Evolutionary conservation across 2,888 invertebrate genomes (phyloP).

Genomic region (Torymus auratus): DNA sequence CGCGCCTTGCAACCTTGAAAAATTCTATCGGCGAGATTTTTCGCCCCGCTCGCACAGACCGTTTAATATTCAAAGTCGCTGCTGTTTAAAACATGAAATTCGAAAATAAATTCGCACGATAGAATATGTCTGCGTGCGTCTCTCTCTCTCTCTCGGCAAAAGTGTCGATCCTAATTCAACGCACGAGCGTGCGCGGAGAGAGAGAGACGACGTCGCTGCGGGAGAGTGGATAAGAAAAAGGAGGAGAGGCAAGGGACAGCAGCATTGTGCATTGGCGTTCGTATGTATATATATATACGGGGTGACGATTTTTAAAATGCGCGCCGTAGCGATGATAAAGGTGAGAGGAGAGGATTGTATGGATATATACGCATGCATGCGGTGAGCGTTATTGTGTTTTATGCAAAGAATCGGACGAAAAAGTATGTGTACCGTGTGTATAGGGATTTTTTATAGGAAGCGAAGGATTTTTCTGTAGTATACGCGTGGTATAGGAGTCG

Average conservation of each 20-base stretch:
- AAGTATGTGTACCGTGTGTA: too few relatives aligned
- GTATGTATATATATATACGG: background rate
- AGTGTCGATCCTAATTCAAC: conserved; percentile 49
- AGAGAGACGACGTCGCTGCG: background rate
- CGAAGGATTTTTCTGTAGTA: too few relatives aligned
- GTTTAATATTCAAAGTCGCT: conserved; percentile 52
- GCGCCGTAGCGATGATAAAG: background rate
- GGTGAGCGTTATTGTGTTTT: too few relatives aligned
- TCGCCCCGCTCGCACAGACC: background rate
- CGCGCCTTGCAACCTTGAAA: conserved; percentile 32
- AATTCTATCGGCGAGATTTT: conserved; percentile 40
- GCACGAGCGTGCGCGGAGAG: conserved; percentile 23
- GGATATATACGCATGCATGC: background rate
- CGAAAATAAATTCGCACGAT: conserved; percentile 51
- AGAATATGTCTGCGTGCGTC: background rate
- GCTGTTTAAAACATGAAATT: conserved; percentile 58
- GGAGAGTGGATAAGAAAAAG: conserved; percentile 5
- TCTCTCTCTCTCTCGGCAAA: background rate
- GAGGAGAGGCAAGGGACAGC: background rate
- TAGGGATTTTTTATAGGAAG: too few relatives aligned
- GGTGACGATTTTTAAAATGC: conserved; percentile 7
- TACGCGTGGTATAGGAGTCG: too few relatives aligned
- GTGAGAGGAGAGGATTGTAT: background rate
- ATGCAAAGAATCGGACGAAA: too few relatives aligned
- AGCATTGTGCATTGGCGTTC: background rate